Percentiles rank a stretch among this genome's conserved stretches.
Evolutionary conservation across 2,888 invertebrate species (phyloP).

Genomic region (Autographa pulchrina): DNA sequence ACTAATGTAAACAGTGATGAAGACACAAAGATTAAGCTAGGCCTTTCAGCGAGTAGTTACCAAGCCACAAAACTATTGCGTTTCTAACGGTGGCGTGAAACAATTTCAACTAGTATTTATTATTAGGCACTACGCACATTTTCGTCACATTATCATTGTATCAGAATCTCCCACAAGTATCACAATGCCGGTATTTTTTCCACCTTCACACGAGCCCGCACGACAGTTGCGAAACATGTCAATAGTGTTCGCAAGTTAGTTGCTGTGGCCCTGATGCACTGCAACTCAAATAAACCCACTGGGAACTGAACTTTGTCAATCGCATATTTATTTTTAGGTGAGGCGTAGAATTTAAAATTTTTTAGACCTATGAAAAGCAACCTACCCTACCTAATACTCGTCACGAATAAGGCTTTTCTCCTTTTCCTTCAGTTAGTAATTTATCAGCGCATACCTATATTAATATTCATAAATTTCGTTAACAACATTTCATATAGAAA

Average conservation of each 20-base stretch:
- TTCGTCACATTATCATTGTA: not conserved
- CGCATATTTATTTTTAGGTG: not conserved
- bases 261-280: slow-evolving; percentile 14
- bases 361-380: not conserved
- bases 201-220: not conserved
- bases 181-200: not conserved
- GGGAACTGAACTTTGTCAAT: not conserved
- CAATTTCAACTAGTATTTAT: not conserved
- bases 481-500: not conserved
- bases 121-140: not conserved
- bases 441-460: too few species aligned
- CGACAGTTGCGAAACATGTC: slow-evolving; percentile 8
- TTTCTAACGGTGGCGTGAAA: not conserved
- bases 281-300: slow-evolving; percentile 24
- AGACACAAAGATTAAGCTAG: too few species aligned
- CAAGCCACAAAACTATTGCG: not conserved
- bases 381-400: too few species aligned
- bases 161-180: not conserved
- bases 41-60: not conserved
- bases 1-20: too few species aligned
- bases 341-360: not conserved
- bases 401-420: too few species aligned
- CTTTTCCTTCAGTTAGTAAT: too few species aligned
- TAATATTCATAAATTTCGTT: not conserved
- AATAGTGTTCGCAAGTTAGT: slow-evolving; percentile 31